Evolutionary conservation across 2,797 vertebrate species (phyloP), one percentile per base, ranked within the genome.

Genomic region (Phrynocephalus forsythii): DNA sequence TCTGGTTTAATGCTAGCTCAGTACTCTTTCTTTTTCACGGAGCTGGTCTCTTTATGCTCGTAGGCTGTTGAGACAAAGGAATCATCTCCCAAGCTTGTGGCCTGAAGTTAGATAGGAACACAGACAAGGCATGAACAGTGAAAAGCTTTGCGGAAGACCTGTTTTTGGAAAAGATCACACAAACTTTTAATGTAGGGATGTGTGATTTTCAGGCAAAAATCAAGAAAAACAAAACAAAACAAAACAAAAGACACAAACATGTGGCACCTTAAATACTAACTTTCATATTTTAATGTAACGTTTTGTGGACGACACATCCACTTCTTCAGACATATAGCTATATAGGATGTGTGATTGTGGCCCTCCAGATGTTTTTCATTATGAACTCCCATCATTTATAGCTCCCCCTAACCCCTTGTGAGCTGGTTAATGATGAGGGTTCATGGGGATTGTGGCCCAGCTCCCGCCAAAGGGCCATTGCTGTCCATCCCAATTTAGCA

Each of bases 101-200:
- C 83, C 84, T 89, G 82, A 75, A 87, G 79, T 66, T 77, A 82
- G 0, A 0, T 83, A 87, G 68, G 44, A 72, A 5, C 20, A 80
- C 78, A 73, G 26, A 7, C 83, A 85, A 86, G 92, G 79, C 91
- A 93, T 90, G 82, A 77, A 79, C n/a, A 6, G 88, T 77, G 60
- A 91, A 91, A 92, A 92, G 11, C 90, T 90, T 72, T 91, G 60
- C 77, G 89, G 86, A 86, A 90, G 84, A 85, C 9, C 85, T 75
- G 67, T 18, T 30, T 24, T 84, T 84, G 89, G 88, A 89, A 93
- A 91, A 91, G 75, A 11, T 78, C 89, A 87, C 68, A 88, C 3
- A 75, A 8, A 1, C 60, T 80, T 93, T 16, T 63, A 63, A 18
- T 63, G 60, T 28, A 48, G 20, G 73, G 44, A 28, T 71, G 67